Base-by-base conservation (phyloP, 2,797 vertebrate species). In the Sebastes hubbsi region DNA sequence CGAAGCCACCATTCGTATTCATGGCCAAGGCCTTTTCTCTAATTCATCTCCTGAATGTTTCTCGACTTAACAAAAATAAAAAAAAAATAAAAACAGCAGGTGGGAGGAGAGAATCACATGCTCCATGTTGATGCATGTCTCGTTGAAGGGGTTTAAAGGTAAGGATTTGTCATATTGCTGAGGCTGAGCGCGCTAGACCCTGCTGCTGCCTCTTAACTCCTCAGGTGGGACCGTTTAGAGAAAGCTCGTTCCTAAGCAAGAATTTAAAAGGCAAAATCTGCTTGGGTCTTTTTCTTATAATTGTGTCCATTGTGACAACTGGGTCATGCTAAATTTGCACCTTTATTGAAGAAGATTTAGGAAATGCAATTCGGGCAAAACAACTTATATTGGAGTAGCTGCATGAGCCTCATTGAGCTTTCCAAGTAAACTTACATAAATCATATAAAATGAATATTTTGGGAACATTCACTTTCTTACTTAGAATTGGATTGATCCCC, bases 1-100 rank as follows among this genome's bases (percentile, higher is more conserved):
- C 86, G 91, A 82, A 88, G 78, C 92, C 78, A 27, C 34, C 55
- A 93, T 97, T 95, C 95, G 91, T 94, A 96, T 96, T 96, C 94
- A 94, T 88, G 93, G 87, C 85, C 86, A 89, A 81, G 84, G 64
- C 83, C 92, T 94, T 80, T 94, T 94, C 87, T 93, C 88, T 90
- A 93, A 93, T 93, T 96, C 89, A 95, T 94, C 95, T 95, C 92
- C 78, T 67, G 75, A 84, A 96, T 94, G 77, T 87, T 92, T 77
- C 80, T 75, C 61, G 61, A 66, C 46, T 78, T 60, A 30, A 13
- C n/a, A n/a, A 49, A n/a, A 54, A 92, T 89, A 64, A 82, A 88
- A 89, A 68, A 58, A n/a, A 68, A 92, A 27, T 89, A 77, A 85
- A 88, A 89, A 68, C 91, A 92, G 91, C 78, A 85, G 87, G 91